Base-by-base conservation (phyloP, 2,113 vertebrate genomes). In the Terrapene triunguis region DNA sequence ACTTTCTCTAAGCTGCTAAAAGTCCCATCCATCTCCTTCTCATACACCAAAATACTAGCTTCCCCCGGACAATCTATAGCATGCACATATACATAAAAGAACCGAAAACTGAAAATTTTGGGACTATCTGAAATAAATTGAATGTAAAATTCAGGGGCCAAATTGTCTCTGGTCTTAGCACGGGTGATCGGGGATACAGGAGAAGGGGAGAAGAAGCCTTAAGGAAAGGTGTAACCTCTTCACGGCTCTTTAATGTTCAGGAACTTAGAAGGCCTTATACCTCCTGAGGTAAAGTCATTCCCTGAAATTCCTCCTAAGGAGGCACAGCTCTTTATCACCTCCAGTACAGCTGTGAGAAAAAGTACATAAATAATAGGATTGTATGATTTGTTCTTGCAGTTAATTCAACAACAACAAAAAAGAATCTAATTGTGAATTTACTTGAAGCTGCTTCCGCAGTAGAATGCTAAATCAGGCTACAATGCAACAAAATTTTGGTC, bases 361-460 rank as follows among this genome's bases (percentile, higher is more conserved):
- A 16, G 14, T n/a, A 19, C 62, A 69, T 69, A 69, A 19, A 69
- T 14, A 62, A 32, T 69, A n/a, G 16, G 32, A 69, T 19, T 69
- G 35, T n/a, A 9, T n/a, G 35, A 69, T n/a, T 19, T 69, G 35
- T 21, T 69, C 35, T 21, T 69, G 62, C 8, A 69, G 62, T 69
- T n/a, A 35, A 69, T 69, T n/a, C 17, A 19, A 69, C 4, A 69
- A 69, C 62, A 69, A 57, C 1, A 42, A 92, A 93, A 38, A 81
- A 0, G 1, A 65, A 7, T 4, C 0, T 1, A 0, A 54, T 74
- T 48, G 74, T 29, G 85, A 82, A 51, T 59, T 13, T 80, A 76
- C 47, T 69, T 84, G 2, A 62, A 92, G 48, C 1, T 6, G 4
- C 21, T 57, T 78, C 53, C 32, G 5, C 2, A 47, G 1, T 57